phyloP scores from a whole-genome alignment of 2,113 vertebrate genomes.

The Chionis minor region DNA sequence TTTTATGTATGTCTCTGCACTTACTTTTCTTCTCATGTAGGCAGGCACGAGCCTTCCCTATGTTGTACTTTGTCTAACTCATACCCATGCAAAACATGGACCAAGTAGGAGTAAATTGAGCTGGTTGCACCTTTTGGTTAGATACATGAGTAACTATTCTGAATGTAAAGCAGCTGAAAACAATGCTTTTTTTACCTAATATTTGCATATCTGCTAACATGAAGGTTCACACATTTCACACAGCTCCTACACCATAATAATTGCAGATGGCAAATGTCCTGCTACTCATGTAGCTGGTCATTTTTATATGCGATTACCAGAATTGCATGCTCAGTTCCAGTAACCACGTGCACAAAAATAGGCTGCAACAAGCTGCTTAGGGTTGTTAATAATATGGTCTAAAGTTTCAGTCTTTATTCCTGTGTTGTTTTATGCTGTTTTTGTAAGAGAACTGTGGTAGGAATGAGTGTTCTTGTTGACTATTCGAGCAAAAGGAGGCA shows the following conservation, averaged over 20 bases:
- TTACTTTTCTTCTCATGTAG: neutral
- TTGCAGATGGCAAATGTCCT: neutral
- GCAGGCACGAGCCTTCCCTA: neutral
- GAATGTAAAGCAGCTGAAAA: neutral
- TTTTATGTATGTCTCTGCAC: neutral
- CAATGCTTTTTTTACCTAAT: neutral
- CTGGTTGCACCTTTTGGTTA: neutral
- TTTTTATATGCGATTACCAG: conserved; percentile 19
- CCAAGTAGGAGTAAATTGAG: neutral
- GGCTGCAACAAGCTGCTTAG: neutral
- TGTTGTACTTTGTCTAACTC: neutral
- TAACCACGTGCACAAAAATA: conserved; percentile 8
- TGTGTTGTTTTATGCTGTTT: neutral
- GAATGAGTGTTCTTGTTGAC: neutral
- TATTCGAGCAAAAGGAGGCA: neutral
- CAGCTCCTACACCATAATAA: neutral
- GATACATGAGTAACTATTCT: neutral
- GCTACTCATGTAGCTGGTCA: neutral
- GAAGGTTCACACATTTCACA: neutral
- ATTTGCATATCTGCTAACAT: neutral
- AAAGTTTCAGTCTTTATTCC: neutral
- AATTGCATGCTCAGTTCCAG: neutral
- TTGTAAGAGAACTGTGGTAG: neutral
- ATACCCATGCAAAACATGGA: neutral
- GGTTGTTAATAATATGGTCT: neutral